Evolutionary conservation across 2,113 vertebrate genomes (phyloP).

Genomic region (Oceanodroma tethys): DNA sequence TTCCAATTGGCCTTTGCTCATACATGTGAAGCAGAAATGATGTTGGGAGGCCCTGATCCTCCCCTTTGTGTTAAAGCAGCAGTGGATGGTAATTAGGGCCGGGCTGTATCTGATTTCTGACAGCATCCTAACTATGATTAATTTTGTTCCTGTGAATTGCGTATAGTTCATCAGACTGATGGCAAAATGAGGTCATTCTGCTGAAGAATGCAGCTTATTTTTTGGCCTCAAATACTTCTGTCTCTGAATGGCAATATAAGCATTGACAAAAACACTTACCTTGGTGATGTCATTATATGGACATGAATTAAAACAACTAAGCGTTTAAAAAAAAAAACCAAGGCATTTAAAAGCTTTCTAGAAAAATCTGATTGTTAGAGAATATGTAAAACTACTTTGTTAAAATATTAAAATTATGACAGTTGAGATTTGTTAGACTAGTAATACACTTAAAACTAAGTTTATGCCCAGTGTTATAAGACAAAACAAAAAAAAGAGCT

Average conservation of each 20-base stretch:
- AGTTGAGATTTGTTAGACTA: not conserved
- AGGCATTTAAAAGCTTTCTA: not conserved
- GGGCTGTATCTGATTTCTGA: not conserved
- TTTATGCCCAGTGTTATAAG: not conserved
- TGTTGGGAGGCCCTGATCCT: not conserved
- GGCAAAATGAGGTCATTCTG: not conserved
- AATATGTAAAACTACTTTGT: not conserved
- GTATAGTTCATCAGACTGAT: not conserved
- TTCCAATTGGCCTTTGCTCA: not conserved
- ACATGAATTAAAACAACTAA: not conserved
- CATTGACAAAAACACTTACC: not conserved
- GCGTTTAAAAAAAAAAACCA: too few relatives aligned
- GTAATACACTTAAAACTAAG: not conserved
- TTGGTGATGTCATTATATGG: not conserved
- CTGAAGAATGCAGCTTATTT: not conserved
- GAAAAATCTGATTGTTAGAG: not conserved
- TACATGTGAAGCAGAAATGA: accelerated
- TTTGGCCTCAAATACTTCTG: not conserved
- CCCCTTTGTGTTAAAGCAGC: not conserved
- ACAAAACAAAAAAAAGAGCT: not conserved
- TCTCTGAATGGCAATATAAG: not conserved
- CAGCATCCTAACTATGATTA: not conserved
- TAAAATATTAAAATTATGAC: not conserved
- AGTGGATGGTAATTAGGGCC: not conserved
- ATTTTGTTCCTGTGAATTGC: not conserved